Evolutionary conservation across 2,113 vertebrate species (phyloP), one percentile per base, ranked within the genome.

Genomic region (Sinosuthora webbiana): DNA sequence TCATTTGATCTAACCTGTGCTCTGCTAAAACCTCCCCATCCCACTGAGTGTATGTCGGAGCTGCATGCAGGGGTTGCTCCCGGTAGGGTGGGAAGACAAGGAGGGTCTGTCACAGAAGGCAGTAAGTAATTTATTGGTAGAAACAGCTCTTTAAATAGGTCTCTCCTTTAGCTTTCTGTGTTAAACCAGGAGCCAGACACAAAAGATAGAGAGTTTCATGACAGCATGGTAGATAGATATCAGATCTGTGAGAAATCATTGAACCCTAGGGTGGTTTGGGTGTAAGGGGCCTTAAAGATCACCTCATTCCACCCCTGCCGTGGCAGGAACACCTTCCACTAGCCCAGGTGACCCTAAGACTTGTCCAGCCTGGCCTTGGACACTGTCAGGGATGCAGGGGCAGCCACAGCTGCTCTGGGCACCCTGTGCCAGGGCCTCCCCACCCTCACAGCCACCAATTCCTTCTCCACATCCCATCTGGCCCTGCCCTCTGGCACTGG

Each of bases 341-440:
- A 0, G 3, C 2, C 53, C 47, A 62, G 7, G 4, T 0, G 15
- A 9, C 30, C 60, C n/a, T 70, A 21, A 41, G 15, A 4, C 22
- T 31, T 3, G 1, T 74, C 33, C 13, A 74, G 0, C 1, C 1
- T 76, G n/a, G 30, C 1, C 25, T 41, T 15, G 41, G 14, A 0
- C 25, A 42, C 47, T 69, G 0, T 9, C 78, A 69, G n/a, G 17
- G 62, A 47, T 69, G 15, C 45, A 83, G 53, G 39, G 28, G 2
- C 45, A 68, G 53, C 45, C 69, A 10, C 24, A 68, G 78, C n/a
- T 68, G 4, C 69, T 82, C 52, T 82, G 52, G 53, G 13, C 2
- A 82, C 0, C 35, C 62, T 60, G 45, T 7, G 62, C 78, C 69
- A 82, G 24, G 19, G 7, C 39, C 30, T 60, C 0, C 1, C n/a